These are phyloP conservation scores for Epizoanthus rinbou DNA, from an alignment of 92 coral and sea anemone genomes.

Conservation along the genomic window DNA sequence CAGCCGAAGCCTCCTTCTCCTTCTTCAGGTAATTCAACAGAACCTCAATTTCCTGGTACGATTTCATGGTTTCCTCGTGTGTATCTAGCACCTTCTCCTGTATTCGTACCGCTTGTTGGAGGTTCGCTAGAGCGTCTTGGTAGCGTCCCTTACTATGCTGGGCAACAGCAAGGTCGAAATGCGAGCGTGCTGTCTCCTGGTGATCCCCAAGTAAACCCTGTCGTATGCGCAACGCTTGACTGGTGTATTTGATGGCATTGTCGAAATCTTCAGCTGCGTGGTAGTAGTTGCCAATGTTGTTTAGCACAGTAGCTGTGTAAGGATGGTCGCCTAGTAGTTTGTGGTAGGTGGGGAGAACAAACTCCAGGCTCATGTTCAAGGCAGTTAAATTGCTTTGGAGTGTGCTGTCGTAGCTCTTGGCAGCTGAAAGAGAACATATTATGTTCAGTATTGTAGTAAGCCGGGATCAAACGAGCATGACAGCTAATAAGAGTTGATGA, in stretches of 20 bases:
- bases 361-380: conserved; percentile 30
- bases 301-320: conserved; percentile 55
- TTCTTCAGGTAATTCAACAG: conserved; percentile 3
- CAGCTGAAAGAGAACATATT: conserved; percentile 35
- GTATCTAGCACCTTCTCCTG: conserved; percentile 40
- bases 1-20: conserved; percentile 33
- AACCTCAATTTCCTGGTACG: conserved; percentile 25
- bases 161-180: conserved; percentile 57
- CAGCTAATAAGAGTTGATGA: no score
- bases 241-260: conserved; percentile 42
- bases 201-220: conserved; percentile 53
- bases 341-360: conserved; percentile 52
- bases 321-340: conserved; percentile 59
- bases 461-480: no score
- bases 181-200: conserved; percentile 57
- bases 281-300: conserved; percentile 61
- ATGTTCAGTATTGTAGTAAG: no score
- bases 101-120: conserved; percentile 44
- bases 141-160: conserved; percentile 9
- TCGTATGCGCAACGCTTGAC: conserved; percentile 56
- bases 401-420: conserved; percentile 24
- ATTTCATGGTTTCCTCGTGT: conserved; percentile 35
- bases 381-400: conserved; percentile 12
- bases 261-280: conserved; percentile 41
- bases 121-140: conserved; percentile 42